Base-by-base conservation (phyloP, 2,797 vertebrate species). In the Microcaecilia unicolor region DNA sequence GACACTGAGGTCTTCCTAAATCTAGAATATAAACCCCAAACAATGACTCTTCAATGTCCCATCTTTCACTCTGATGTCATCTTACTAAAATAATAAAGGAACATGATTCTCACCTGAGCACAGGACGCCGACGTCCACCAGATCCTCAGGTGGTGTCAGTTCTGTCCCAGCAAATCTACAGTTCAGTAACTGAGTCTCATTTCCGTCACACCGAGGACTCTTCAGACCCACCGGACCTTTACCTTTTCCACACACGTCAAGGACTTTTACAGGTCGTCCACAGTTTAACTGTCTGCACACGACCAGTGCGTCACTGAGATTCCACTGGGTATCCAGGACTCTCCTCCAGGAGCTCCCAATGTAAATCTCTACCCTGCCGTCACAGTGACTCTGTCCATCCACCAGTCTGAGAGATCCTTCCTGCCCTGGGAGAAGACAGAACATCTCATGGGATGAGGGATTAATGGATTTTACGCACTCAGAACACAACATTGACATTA, bases 181-280 rank as follows among this genome's bases (percentile, higher is more conserved):
- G 38, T 54, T 56, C 16, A 26, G 5, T 23, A 55, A 28, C 31
- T 55, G 42, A 23, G 28, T 19, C 39, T 64, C 56, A 41, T 23
- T 55, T 34, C 59, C 57, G 33, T 49, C 41, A 30, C 58, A 61
- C 4, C 22, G 38, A 12, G 58, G 35, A 14, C 51, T 55, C 20
- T 26, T 41, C 37, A 55, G 50, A 41, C 48, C 50, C 46, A 39
- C 25, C 34, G 44, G 29, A 25, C 22, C 39, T 12, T 27, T 32
- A 37, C 29, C 32, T 19, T 31, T 19, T 25, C 38, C 41, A 16
- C 25, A 16, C 11, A 17, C 28, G 14, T 40, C 12, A n/a, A n/a
- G n/a, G n/a, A n/a, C n/a, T n/a, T n/a, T n/a, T n/a, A n/a, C n/a
- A n/a, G n/a, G n/a, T n/a, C n/a, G n/a, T 19, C 37, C 37, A 14